Evolutionary conservation across 2,113 vertebrate genomes (phyloP).

Genomic region (Sporophila hypoxantha): DNA sequence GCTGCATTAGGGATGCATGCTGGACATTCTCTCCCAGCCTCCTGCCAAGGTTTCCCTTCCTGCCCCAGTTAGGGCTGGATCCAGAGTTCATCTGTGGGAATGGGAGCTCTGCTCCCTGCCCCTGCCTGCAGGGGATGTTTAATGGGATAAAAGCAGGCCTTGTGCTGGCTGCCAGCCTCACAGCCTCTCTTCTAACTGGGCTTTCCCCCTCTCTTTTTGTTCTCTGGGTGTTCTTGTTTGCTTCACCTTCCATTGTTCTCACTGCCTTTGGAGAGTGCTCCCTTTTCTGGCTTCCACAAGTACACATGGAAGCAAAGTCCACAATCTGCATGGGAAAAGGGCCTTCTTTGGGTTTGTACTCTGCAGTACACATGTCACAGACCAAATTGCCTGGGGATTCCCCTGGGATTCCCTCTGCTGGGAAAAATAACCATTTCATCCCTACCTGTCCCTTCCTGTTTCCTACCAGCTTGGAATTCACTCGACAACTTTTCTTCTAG

Average conservation of each 20-base stretch:
- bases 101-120: neutral
- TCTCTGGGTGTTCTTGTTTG: neutral
- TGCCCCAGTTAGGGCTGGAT: neutral
- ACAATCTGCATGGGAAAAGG: rapidly evolving
- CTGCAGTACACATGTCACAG: neutral
- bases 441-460: neutral
- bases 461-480: neutral
- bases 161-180: neutral
- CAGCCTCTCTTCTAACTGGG: neutral
- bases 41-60: neutral
- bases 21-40: conserved; percentile 7
- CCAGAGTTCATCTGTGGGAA: neutral
- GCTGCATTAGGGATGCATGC: neutral
- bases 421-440: neutral
- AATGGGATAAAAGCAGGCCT: neutral
- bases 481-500: neutral
- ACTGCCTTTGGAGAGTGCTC: neutral
- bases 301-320: neutral
- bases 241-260: neutral
- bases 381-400: neutral
- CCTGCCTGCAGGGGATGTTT: neutral
- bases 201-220: neutral
- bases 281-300: neutral
- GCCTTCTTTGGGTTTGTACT: neutral
- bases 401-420: neutral